Percentiles rank a stretch among this genome's conserved stretches.
phyloP scores from a whole-genome alignment of 2,888 invertebrate genomes.

The Norana najaformis region DNA sequence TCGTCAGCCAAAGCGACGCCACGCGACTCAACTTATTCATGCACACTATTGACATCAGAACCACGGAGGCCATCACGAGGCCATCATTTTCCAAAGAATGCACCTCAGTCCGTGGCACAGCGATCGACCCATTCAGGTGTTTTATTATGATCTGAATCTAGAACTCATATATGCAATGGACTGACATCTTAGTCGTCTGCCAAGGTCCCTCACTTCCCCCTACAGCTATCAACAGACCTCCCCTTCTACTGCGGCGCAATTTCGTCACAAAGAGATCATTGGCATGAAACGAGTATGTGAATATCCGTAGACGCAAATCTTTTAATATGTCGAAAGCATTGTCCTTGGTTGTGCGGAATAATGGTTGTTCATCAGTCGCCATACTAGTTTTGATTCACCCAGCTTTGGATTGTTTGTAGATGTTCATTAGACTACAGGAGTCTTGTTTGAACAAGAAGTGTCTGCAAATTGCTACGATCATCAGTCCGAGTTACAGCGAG shows the following conservation, averaged over 20 bases:
- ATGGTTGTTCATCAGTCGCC: no score
- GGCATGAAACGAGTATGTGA: background rate
- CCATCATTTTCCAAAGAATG: background rate
- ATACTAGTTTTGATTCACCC: no score
- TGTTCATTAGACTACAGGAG: no score
- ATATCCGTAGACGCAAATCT: background rate
- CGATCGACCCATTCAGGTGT: background rate
- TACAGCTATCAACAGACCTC: background rate
- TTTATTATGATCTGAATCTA: background rate
- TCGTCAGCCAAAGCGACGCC: background rate
- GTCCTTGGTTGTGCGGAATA: background rate
- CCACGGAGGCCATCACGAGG: background rate
- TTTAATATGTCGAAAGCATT: background rate
- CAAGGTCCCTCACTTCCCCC: background rate
- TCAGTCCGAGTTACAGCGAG: no score
- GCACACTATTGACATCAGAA: constrained; percentile 9
- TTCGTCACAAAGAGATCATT: background rate
- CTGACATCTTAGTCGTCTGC: background rate
- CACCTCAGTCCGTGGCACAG: background rate
- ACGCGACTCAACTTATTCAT: background rate
- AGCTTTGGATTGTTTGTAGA: no score
- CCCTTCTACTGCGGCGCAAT: background rate
- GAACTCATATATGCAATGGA: background rate
- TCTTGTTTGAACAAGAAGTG: no score
- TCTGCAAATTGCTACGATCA: no score